Conservation (phyloP, 2,888 invertebrate genomes). For the Girardia tigrina region DNA sequence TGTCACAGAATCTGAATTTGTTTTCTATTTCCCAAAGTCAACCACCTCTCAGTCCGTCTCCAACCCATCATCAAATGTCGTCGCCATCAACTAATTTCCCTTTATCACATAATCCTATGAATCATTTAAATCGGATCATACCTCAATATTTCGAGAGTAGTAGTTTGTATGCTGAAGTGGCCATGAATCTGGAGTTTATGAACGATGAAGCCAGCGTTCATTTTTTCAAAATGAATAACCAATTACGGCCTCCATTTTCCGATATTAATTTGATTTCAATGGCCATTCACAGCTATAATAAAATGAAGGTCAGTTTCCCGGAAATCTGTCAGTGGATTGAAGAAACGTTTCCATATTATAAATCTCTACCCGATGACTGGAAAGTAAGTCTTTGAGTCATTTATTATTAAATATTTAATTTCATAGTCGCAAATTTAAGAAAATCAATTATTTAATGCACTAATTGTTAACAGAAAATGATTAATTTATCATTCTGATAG, state of each 20-base stretch:
- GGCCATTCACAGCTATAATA: conserved; percentile 23
- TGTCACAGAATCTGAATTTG: not conserved
- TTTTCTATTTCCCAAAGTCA: not conserved
- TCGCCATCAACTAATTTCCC: not conserved
- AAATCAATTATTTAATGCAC: too few species aligned
- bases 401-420: not conserved
- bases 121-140: conserved; percentile 1
- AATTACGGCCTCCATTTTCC: not conserved
- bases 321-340: conserved; percentile 15
- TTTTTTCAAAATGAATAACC: conserved; percentile 8
- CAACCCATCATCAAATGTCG: conserved; percentile 6
- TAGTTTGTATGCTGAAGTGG: not conserved
- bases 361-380: not conserved
- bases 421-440: too few species aligned
- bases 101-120: not conserved
- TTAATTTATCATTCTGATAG: too few species aligned
- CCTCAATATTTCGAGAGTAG: conserved; percentile 16
- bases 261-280: conserved; percentile 6
- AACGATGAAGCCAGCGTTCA: not conserved
- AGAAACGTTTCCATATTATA: conserved; percentile 17
- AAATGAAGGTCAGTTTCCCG: conserved; percentile 16
- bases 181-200: not conserved
- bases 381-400: too few species aligned
- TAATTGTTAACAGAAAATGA: too few species aligned
- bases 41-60: not conserved